These are phyloP conservation scores for Halcyon badia DNA, from an alignment of 2,797 vertebrate genomes.

Conservation along the genomic window DNA sequence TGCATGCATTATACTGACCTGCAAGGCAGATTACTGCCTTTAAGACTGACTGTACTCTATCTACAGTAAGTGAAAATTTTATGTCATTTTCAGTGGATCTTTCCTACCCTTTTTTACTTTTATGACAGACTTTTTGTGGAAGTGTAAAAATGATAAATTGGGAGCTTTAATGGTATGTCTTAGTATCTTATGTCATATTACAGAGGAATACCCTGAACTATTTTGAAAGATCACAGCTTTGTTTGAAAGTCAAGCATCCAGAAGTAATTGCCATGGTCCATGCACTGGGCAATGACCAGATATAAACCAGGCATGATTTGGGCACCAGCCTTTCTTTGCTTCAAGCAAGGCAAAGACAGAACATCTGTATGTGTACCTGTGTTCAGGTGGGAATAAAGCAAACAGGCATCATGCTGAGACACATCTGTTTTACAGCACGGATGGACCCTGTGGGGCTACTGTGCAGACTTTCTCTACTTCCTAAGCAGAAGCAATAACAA, in stretches of 20 bases:
- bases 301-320: neutral
- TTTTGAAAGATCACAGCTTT: neutral
- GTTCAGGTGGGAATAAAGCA: neutral
- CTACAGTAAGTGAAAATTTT: neutral
- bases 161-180: neutral
- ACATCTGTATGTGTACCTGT: fast-evolving
- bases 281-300: neutral
- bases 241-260: neutral
- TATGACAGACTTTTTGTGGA: neutral
- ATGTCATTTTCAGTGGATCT: neutral
- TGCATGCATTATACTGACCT: neutral
- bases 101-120: neutral
- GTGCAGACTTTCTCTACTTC: neutral
- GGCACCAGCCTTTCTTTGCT: neutral
- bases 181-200: neutral
- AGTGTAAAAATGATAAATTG: neutral
- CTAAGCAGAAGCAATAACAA: neutral
- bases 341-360: fast-evolving
- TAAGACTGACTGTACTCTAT: neutral
- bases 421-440: neutral
- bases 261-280: neutral
- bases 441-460: neutral
- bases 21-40: neutral
- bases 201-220: neutral
- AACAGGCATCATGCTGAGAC: neutral